Base-by-base conservation (phyloP, 37 sponge, comb jelly and placozoan genomes). In the Haliclona indistincta region DNA sequence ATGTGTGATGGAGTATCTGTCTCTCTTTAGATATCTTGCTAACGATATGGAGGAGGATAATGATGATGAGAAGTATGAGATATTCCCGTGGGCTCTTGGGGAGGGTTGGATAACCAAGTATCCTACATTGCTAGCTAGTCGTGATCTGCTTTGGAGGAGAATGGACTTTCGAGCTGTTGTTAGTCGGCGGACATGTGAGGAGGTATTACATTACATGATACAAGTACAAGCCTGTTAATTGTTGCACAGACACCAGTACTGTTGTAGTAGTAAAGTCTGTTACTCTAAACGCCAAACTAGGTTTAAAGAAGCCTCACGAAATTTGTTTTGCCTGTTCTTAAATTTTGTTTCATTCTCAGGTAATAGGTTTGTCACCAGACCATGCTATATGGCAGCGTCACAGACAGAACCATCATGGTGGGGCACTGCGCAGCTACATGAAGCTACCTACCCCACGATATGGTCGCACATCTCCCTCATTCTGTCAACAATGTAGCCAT, bases 11-110 rank as follows among this genome's bases (percentile, higher is more conserved):
- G n/a, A n/a, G 8, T 25, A 36, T 68, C 28, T 68, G 40, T 13
- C 11, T 2, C n/a, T 19, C 25, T 33, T 29, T 20, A 90, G 91
- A 1, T 90, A 88, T 56, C 78, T 93, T 4, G 94, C 94, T 13
- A 86, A 86, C 63, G 94, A 93, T 33, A 93, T 93, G 83, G 94
- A 93, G 60, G 94, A 93, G 67, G 94, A 93, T 41, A 86, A 93
- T 34, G 94, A 93, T 44, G 90, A 93, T 38, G 83, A 86, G 54
- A 93, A 93, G 64, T 85, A 88, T 36, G 94, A 89, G 64, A 88
- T 93, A 35, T 88, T 93, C 43, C 83, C 94, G 0, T 93, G 94
- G 90, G 94, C 86, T 10, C 74, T 93, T 7, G 94, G 94, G 2
- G 53, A 55, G 42, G 45, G 45, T 0, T 93, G 94, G 94, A 76